A percentile compares a stretch with the other conserved stretches of the same genome.
These are phyloP conservation scores for Drosophila parthenogenetica DNA, from an alignment of 2,888 invertebrate species.

Conservation along the genomic window DNA sequence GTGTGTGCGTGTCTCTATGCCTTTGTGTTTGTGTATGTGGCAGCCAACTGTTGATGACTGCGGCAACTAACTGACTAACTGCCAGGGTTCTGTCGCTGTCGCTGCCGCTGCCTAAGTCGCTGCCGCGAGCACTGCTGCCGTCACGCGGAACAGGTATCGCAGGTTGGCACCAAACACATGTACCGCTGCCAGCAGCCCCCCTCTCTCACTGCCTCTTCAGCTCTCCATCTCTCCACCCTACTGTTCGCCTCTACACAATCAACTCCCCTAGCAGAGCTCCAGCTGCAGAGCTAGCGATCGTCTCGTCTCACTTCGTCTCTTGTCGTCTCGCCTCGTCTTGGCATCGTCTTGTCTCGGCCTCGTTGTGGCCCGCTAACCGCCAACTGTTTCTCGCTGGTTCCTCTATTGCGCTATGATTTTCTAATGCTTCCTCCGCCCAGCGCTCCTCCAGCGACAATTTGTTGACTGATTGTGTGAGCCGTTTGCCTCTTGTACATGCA, in stretches of 20 bases:
- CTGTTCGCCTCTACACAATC: constrained; percentile 12
- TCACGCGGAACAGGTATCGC: constrained; percentile 79
- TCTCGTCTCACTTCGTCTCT: constrained; percentile 24
- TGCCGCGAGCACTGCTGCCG: constrained; percentile 46
- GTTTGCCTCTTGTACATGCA: constrained; percentile 39
- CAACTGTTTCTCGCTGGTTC: constrained; percentile 66
- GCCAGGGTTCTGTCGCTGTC: constrained; percentile 64
- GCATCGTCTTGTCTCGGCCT: constrained; percentile 24
- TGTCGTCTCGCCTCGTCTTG: constrained; percentile 30
- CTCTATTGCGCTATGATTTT: constrained; percentile 68
- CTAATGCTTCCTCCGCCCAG: constrained; percentile 64
- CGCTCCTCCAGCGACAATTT: constrained; percentile 64
- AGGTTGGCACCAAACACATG: constrained; percentile 80
- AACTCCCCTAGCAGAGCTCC: constrained; percentile 30
- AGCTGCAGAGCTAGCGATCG: constrained; percentile 52
- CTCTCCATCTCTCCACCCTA: constrained; percentile 2
- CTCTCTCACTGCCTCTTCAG: constrained; percentile 8
- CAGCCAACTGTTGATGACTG: constrained; percentile 76
- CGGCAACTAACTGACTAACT: constrained; percentile 71
- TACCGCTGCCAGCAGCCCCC: constrained; percentile 39
- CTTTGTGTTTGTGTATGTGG: constrained; percentile 43
- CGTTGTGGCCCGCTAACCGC: constrained; percentile 61
- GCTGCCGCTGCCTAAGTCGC: constrained; percentile 31
- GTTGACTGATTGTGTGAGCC: constrained; percentile 58
- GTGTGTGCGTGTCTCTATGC: background rate